Conservation (phyloP, 2,113 vertebrate species). For the Hypocryptadius cinnamomeus region DNA sequence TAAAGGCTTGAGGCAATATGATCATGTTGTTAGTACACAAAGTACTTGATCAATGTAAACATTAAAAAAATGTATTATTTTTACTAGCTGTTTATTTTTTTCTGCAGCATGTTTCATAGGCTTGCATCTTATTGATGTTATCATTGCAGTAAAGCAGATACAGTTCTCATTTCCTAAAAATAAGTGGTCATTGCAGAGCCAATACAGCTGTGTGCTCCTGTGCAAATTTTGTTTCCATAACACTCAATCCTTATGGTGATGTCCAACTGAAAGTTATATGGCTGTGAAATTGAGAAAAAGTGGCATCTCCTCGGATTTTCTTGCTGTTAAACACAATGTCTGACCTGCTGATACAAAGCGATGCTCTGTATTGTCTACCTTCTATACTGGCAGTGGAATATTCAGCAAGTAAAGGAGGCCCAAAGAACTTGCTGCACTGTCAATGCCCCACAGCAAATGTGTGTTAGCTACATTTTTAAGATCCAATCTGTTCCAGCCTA, state of each 20-base stretch:
- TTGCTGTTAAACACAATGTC: background rate
- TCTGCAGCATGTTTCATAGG: background rate
- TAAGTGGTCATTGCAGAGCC: background rate
- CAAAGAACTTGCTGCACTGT: background rate
- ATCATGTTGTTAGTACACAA: background rate
- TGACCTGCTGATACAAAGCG: background rate
- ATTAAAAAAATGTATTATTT: background rate
- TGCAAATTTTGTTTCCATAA: background rate
- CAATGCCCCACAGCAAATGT: rapidly evolving
- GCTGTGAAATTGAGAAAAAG: background rate
- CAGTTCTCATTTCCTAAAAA: background rate
- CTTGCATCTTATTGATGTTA: background rate
- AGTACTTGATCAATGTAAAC: background rate
- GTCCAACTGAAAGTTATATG: background rate
- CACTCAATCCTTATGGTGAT: background rate
- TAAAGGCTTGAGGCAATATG: background rate
- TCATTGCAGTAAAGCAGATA: background rate
- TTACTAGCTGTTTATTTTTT: background rate
- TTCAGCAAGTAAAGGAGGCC: background rate
- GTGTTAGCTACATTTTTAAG: rapidly evolving
- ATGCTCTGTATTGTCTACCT: rapidly evolving
- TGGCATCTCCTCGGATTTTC: background rate
- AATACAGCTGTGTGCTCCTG: rapidly evolving
- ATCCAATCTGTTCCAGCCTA: background rate
- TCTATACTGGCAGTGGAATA: background rate